A percentile compares a stretch with the other conserved stretches of the same genome.
Evolutionary conservation across 2,888 invertebrate species (phyloP).

Genomic region (Callosobruchus maculatus): DNA sequence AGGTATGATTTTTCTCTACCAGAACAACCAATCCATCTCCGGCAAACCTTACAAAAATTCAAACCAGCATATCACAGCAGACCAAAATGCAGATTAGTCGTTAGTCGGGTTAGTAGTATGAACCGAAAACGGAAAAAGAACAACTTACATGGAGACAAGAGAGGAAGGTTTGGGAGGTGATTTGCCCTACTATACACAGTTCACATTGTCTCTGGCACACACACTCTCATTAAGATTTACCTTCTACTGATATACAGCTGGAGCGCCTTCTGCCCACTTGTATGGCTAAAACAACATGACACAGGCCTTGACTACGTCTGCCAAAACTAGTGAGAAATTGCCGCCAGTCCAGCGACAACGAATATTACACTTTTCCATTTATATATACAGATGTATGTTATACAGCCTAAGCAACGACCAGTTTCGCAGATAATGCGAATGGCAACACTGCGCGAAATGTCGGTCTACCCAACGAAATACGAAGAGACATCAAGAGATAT

Average conservation of each 20-base stretch:
- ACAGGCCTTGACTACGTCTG: conserved; percentile 35
- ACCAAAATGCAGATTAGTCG: not conserved
- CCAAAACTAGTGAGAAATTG: conserved; percentile 12
- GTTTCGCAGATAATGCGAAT: too few species aligned
- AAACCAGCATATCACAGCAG: not conserved
- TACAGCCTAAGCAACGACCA: too few species aligned
- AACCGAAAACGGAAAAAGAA: not conserved
- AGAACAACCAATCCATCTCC: too few species aligned
- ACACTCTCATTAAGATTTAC: conserved; percentile 47
- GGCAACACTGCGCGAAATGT: too few species aligned
- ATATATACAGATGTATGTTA: too few species aligned
- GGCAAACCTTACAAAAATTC: too few species aligned
- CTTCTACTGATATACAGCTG: conserved; percentile 50
- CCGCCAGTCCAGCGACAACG: not conserved
- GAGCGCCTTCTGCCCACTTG: conserved; percentile 51
- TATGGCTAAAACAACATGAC: conserved; percentile 50
- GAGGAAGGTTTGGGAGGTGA: conserved; percentile 11
- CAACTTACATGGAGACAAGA: conserved; percentile 29
- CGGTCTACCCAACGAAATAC: too few species aligned
- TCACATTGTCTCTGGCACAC: not conserved
- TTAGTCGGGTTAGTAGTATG: not conserved
- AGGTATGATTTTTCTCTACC: too few species aligned
- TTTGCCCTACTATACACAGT: not conserved
- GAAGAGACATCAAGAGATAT: too few species aligned
- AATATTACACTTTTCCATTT: not conserved